phyloP scores from a whole-genome alignment of 2,888 invertebrate species.

The Polyommatus iphigenia region DNA sequence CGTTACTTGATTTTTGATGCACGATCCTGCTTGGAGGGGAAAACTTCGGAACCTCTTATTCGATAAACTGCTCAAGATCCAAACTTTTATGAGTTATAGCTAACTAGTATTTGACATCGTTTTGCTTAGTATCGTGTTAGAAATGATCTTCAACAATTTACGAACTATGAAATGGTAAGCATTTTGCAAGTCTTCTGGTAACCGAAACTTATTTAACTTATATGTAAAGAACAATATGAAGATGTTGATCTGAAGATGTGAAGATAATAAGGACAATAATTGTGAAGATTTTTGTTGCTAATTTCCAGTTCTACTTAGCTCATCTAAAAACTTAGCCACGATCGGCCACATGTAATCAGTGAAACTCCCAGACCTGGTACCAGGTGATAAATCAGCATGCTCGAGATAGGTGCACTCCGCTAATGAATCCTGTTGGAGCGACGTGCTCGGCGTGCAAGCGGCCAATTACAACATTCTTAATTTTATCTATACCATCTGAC shows the following conservation, averaged over 20 bases:
- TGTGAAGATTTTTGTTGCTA: background rate
- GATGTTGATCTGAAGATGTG: too few relatives aligned
- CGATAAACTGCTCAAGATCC: background rate
- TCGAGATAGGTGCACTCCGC: slow-evolving; percentile 20
- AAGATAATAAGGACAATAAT: background rate
- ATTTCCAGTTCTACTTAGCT: background rate
- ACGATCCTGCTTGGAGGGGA: background rate
- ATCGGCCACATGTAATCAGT: background rate
- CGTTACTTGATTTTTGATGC: slow-evolving; percentile 1
- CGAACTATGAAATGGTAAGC: background rate
- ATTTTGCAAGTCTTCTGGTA: background rate
- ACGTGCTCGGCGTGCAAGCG: slow-evolving; percentile 23
- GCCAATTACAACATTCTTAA: background rate
- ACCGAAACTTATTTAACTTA: too few relatives aligned
- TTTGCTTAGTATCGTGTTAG: background rate
- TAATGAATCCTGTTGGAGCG: slow-evolving; percentile 11
- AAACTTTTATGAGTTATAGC: background rate
- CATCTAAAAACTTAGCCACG: background rate
- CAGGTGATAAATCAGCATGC: slow-evolving; percentile 24
- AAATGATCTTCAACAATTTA: background rate
- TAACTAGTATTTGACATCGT: background rate
- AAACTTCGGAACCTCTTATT: background rate
- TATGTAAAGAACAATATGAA: too few relatives aligned
- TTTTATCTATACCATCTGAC: slow-evolving; percentile 1
- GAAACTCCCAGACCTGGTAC: too few relatives aligned